Evolutionary conservation across 2,113 vertebrate genomes (phyloP), one percentile per base, ranked within the genome.

Genomic region (Elachura formosa): DNA sequence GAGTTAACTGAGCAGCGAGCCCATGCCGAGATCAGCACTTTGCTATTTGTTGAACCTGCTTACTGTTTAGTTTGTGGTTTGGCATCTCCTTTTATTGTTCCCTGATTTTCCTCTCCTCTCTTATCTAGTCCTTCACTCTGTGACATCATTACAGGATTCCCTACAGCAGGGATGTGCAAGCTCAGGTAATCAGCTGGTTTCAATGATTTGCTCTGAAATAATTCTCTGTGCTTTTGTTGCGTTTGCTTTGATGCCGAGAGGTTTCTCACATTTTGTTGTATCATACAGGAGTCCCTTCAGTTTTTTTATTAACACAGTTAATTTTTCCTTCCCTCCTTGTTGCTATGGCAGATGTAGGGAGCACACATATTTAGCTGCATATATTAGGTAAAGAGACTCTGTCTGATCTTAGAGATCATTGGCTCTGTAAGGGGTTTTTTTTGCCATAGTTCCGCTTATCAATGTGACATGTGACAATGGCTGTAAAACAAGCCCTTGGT

Each of bases 131-230:
- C 96, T 98, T 96, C 98, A 97, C 87, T 98, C 98, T 58, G 96
- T 97, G 97, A 97, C 98, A 62, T 97, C 98, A 85, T 97, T 98
- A 80, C 98, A 98, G 97, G 98, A 98, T 94, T 95, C 98, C 87
- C 96, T 98, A 77, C 98, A 97, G 95, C 98, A 98, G 97, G 98
- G 98, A 97, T 98, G 98, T 82, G 97, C 97, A 92, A 98, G 98
- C 96, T 98, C 98, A 98, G 98, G 98, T 98, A 98, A 98, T 96
- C 85, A 88, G 51, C 95, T 52, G 46, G 61, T 77, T 95, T 92
- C 76, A 68, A 91, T 94, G 90, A 80, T 89, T 97, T 91, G n/a
- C 72, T 91, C 40, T 89, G 75, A 84, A 95, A 51, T 87, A 41
- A 81, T 75, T 93, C 75, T 68, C 77, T 96, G 85, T 89, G 84